Evolutionary conservation across 2,888 invertebrate genomes (phyloP).

Genomic region (Ecdyonurus torrentis): DNA sequence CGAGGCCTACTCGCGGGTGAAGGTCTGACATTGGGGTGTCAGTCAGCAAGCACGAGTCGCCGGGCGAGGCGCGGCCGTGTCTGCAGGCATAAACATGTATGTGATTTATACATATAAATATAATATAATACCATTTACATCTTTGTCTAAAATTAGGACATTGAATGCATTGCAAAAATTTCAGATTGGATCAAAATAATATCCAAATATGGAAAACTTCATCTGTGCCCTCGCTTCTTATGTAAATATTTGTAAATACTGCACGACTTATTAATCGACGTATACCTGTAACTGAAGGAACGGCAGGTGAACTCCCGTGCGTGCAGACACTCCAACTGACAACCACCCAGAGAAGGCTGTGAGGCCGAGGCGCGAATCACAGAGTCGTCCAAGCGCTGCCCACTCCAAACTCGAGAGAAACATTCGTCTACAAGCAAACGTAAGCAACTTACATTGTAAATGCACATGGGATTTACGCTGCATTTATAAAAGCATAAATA

Average conservation of each 20-base stretch:
- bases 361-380: constrained; percentile 47
- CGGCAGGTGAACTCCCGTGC: constrained; percentile 58
- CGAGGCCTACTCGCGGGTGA: constrained; percentile 36
- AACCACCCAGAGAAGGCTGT: constrained; percentile 55
- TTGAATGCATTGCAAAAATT: no score
- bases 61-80: constrained; percentile 46
- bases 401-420: constrained; percentile 65
- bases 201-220: no score
- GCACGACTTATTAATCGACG: no score
- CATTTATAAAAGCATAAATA: no score
- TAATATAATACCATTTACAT: no score
- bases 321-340: constrained; percentile 62
- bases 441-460: no score
- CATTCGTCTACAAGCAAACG: constrained; percentile 41
- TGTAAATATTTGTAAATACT: no score
- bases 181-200: no score
- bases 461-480: no score
- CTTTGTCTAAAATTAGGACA: no score
- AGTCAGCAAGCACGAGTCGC: constrained; percentile 53
- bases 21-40: constrained; percentile 54
- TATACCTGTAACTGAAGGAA: constrained; percentile 57
- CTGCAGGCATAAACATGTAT: constrained; percentile 25
- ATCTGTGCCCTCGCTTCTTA: no score
- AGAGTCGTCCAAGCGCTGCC: constrained; percentile 44
- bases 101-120: no score